phyloP scores from a whole-genome alignment of 2,797 vertebrate species.

The Mormyrus proboscirostris region DNA sequence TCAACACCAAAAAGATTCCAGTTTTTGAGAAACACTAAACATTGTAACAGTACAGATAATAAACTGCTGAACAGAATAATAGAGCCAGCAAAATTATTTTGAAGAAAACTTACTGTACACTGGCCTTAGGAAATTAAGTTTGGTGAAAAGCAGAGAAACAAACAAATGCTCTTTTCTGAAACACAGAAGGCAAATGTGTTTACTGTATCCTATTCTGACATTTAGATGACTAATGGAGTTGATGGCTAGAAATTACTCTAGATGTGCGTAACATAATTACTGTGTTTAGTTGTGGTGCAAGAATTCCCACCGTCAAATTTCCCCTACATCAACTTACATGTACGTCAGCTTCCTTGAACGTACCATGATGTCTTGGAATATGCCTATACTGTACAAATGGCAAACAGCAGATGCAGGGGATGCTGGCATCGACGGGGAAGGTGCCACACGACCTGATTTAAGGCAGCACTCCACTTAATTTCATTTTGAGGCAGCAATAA shows the following conservation, averaged over 20 bases:
- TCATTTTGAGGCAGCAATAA: constrained; percentile 57
- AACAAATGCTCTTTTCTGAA: not conserved
- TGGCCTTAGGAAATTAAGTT: not conserved
- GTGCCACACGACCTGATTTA: constrained; percentile 25
- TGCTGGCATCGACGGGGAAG: not conserved
- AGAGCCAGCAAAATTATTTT: not conserved
- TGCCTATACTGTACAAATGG: constrained; percentile 9
- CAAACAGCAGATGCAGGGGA: constrained; percentile 6
- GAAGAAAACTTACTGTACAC: not conserved
- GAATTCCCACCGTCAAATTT: not conserved
- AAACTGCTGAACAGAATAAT: not conserved
- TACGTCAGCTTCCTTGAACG: not conserved
- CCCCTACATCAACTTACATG: not conserved
- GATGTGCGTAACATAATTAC: not conserved
- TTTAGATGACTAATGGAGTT: not conserved
- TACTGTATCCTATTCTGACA: constrained; percentile 1
- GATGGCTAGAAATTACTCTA: not conserved
- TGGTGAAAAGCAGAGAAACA: not conserved
- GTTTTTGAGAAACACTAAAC: not conserved
- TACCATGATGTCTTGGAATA: not conserved
- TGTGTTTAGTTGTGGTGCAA: not conserved
- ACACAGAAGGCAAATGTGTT: not conserved
- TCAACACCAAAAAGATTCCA: not conserved
- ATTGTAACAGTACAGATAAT: not conserved
- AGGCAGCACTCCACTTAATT: constrained; percentile 49